Conservation (phyloP, 1,140 invertebrate species). For the Steinernema feltiae region DNA sequence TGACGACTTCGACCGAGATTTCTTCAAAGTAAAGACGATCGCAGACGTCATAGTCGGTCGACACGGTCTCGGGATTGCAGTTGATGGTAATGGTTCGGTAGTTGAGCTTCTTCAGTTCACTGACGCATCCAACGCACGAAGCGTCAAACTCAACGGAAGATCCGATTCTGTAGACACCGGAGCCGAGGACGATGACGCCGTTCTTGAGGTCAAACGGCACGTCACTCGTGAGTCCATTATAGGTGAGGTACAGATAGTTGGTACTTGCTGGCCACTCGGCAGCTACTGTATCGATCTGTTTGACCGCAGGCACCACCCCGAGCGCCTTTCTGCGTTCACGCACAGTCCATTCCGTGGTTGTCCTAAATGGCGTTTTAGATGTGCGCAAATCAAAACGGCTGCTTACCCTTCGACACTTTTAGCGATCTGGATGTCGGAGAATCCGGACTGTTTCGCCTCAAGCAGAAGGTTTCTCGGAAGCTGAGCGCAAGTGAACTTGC, state of each 20-base stretch:
- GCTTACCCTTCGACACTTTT: slow-evolving; percentile 77
- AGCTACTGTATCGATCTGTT: slow-evolving; percentile 98
- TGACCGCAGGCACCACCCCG: slow-evolving; percentile 75
- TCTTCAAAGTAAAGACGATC: slow-evolving; percentile 97
- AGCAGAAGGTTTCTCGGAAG: slow-evolving; percentile 65
- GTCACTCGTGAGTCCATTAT: slow-evolving; percentile 82
- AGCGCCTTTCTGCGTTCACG: slow-evolving; percentile 58
- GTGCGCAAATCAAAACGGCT: slow-evolving; percentile 55
- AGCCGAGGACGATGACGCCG: slow-evolving; percentile 67
- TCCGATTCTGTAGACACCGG: slow-evolving; percentile 96
- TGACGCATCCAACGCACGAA: slow-evolving; percentile 92
- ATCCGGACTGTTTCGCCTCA: slow-evolving; percentile 84
- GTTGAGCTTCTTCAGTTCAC: slow-evolving; percentile 73
- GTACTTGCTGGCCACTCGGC: slow-evolving; percentile 97
- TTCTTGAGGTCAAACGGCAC: slow-evolving; percentile 67
- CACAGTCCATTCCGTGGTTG: slow-evolving; percentile 61
- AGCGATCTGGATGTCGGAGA: slow-evolving; percentile 95
- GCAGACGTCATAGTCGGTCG: slow-evolving; percentile 99
- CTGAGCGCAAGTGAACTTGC: slow-evolving; percentile 29
- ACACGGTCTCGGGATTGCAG: slow-evolving; percentile 98
- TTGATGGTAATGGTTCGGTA: slow-evolving; percentile 93
- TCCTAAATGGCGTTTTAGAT: slow-evolving; percentile 33
- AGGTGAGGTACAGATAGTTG: slow-evolving; percentile 95
- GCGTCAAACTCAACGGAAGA: slow-evolving; percentile 99
- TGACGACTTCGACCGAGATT: slow-evolving; percentile 95